Base-by-base conservation (phyloP, 2,888 invertebrate genomes). In the Polydrusus cervinus region DNA sequence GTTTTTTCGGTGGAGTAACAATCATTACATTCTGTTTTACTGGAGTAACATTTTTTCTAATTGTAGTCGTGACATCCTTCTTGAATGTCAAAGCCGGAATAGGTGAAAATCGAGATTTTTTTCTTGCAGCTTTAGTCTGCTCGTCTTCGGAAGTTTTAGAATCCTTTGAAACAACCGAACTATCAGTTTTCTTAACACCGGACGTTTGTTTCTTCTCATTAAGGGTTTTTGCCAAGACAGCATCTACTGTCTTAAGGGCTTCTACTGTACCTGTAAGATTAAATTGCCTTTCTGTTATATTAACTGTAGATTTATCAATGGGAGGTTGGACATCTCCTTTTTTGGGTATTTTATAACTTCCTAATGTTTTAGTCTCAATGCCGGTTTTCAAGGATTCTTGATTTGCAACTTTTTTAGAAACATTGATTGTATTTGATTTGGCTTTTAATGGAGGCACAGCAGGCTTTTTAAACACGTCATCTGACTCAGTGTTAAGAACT, bases 311-410 rank as follows among this genome's bases (percentile, higher is more conserved):
- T 66, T 66, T 66, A 25, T 51, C 18, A n/a, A 51, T 34, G 16
- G 25, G 18, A 34, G 66, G 30, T 47, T 49, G 66, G n/a, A 66
- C 45, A 40, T 60, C 34, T 13, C 2, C 2, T 25, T 57, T 68
- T n/a, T 68, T 68, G 7, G 68, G 68, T 45, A 55, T 68, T 60
- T 43, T 68, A 45, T 68, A 66, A 49, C 9, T 60, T 40, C 14
- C 55, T 8, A 34, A 20, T 11, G 45, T 13, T 64, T 64, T 64
- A 45, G 45, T 43, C 2, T 43, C 43, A 0, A 43, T 18, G 40
- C 6, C 43, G 40, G 30, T 0, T 9, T 25, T 51, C n/a, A 30
- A 53, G 11, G 30, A 11, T 9, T 25, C 25, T n/a, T 5, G 53
- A n/a, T 53, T 53, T n/a, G 25, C 2, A 30, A n/a, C 25, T 10